Evolutionary conservation across 2,888 invertebrate genomes (phyloP).

Genomic region (Ellobium chinense): DNA sequence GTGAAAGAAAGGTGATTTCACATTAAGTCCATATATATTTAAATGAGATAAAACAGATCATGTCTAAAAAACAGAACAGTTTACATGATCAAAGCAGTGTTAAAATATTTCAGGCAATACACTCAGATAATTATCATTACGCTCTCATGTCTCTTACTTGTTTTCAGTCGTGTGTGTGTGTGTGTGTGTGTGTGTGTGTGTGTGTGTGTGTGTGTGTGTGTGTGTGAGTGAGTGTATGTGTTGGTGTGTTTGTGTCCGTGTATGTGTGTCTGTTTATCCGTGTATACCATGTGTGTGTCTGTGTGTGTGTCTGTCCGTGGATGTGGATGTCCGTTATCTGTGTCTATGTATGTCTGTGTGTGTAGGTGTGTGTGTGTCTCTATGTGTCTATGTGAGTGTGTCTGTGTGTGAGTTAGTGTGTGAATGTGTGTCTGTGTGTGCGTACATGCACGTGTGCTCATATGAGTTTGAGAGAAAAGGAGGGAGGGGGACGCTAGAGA

Average conservation of each 20-base stretch:
- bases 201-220: not conserved
- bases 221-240: not conserved
- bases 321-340: not conserved
- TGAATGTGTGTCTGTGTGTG: not conserved
- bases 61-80: too few species aligned
- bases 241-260: not conserved
- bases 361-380: not conserved
- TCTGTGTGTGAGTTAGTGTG: not conserved
- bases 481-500: too few species aligned
- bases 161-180: not conserved
- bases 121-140: too few species aligned
- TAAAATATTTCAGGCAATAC: too few species aligned
- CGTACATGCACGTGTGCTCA: too few species aligned
- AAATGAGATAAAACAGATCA: too few species aligned
- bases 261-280: not conserved
- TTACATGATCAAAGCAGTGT: too few species aligned
- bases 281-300: not conserved
- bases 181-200: constrained; percentile 7
- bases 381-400: not conserved
- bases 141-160: too few species aligned
- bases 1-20: too few species aligned
- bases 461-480: too few species aligned
- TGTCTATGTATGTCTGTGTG: not conserved
- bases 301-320: not conserved
- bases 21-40: too few species aligned